phyloP scores from a whole-genome alignment of 1,140 invertebrate genomes.

The Ladona fulva region DNA sequence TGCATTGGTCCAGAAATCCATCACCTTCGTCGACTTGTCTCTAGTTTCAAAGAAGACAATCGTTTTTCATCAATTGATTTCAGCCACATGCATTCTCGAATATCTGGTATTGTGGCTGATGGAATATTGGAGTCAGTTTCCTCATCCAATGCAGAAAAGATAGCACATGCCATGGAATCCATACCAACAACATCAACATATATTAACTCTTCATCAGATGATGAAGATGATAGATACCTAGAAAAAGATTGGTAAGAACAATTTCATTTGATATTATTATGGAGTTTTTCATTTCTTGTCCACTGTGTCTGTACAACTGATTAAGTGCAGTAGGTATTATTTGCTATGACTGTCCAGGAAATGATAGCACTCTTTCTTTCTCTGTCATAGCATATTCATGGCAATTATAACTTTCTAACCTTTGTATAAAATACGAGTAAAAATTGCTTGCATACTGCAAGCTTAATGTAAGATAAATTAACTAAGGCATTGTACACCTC shows the following conservation, averaged over 20 bases:
- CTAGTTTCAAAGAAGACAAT: slow-evolving; percentile 53
- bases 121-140: slow-evolving; percentile 31
- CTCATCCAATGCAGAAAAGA: background rate
- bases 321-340: background rate
- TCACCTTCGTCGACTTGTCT: slow-evolving; percentile 52
- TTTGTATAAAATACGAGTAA: background rate
- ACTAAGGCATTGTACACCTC: no score
- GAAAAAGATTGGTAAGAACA: background rate
- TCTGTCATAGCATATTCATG: background rate
- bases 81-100: slow-evolving; percentile 48
- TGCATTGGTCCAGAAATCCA: slow-evolving; percentile 50
- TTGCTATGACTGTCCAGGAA: background rate
- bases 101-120: slow-evolving; percentile 48
- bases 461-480: no score
- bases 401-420: background rate
- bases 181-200: background rate
- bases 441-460: no score
- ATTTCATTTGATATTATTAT: background rate
- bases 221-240: slow-evolving; percentile 8
- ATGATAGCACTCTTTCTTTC: background rate
- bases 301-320: background rate
- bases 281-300: no score
- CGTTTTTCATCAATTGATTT: slow-evolving; percentile 49
- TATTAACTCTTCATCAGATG: background rate
- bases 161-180: background rate